Percentiles rank a stretch among this genome's conserved stretches.
These are phyloP conservation scores for Acanthococcus lagerstroemiae DNA, from an alignment of 2,888 invertebrate species.

Conservation along the genomic window DNA sequence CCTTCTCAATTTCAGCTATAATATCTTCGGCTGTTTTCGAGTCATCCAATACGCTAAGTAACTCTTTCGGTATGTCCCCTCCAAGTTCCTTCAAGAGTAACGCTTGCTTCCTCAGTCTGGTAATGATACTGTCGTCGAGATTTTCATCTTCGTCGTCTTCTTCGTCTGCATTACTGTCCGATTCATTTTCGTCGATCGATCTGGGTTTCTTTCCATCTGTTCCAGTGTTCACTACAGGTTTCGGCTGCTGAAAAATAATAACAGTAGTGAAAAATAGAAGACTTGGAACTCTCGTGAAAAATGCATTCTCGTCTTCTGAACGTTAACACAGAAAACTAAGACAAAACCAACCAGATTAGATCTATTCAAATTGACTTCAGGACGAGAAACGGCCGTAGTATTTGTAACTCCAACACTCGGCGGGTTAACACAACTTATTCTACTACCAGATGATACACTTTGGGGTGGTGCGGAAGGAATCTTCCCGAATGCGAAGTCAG, in stretches of 20 bases:
- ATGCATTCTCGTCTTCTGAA: no score
- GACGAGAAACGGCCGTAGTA: no score
- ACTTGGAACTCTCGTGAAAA: no score
- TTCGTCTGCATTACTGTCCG: slow-evolving; percentile 15
- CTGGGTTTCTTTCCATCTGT: neutral
- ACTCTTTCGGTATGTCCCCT: slow-evolving; percentile 16
- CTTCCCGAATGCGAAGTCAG: neutral
- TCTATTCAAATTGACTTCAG: no score
- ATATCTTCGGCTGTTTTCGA: slow-evolving; percentile 21
- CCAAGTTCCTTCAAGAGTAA: slow-evolving; percentile 45
- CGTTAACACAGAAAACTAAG: no score
- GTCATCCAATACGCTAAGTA: slow-evolving; percentile 20
- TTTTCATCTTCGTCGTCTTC: slow-evolving; percentile 39
- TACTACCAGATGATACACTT: no score
- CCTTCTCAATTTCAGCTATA: slow-evolving; percentile 20
- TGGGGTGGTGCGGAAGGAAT: neutral
- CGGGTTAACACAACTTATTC: no score
- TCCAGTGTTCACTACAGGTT: no score
- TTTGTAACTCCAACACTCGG: no score
- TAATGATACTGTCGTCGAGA: slow-evolving; percentile 50
- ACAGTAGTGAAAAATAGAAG: no score
- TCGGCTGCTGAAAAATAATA: no score
- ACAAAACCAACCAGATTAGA: no score
- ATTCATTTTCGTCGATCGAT: neutral
- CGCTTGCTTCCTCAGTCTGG: slow-evolving; percentile 46